Conservation (phyloP, 2,888 invertebrate genomes). For the Brachyptera risi region DNA sequence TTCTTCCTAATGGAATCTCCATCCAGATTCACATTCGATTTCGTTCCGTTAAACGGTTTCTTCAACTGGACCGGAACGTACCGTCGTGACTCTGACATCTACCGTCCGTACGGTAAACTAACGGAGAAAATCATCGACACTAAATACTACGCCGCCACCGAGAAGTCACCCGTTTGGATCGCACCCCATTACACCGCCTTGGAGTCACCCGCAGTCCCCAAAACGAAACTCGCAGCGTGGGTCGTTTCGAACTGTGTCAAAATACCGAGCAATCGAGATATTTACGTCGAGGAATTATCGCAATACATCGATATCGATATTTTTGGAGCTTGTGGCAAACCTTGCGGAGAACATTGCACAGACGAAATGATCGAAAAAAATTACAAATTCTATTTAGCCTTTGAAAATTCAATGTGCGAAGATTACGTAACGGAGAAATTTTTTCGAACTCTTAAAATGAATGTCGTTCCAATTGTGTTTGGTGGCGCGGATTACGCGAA, state of each 20-base stretch:
- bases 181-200: neutral
- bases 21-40: neutral
- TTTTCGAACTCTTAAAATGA: neutral
- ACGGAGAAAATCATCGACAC: neutral
- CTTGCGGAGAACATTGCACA: neutral
- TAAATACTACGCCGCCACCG: neutral
- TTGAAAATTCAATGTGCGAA: neutral
- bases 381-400: neutral
- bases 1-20: neutral
- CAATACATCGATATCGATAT: neutral
- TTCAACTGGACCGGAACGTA: conserved; percentile 2
- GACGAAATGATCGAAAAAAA: neutral
- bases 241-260: conserved; percentile 5
- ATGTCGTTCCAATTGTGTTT: neutral
- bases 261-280: conserved; percentile 1
- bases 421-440: conserved; percentile 9
- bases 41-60: neutral
- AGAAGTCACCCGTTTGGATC: neutral
- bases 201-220: neutral
- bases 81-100: neutral
- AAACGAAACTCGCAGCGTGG: neutral
- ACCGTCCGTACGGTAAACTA: neutral
- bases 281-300: neutral
- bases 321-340: neutral
- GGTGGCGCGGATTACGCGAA: neutral